Evolutionary conservation across 2,888 invertebrate species (phyloP).

Genomic region (Napeogenes sylphis): DNA sequence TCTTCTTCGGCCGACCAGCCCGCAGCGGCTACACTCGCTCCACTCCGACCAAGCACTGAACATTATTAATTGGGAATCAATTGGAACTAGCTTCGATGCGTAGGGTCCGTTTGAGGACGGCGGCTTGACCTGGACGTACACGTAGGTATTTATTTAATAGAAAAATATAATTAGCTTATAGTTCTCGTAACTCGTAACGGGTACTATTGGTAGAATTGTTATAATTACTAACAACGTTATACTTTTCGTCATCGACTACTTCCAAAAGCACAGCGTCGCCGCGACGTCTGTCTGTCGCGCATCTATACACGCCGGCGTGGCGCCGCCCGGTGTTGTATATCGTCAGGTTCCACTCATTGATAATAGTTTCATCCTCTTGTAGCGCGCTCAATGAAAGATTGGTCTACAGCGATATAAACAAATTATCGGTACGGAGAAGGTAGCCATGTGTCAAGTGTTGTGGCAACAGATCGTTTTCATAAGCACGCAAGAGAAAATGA

Average conservation of each 20-base stretch:
- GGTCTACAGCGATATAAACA: background rate
- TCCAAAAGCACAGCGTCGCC: slow-evolving; percentile 69
- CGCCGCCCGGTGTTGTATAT: slow-evolving; percentile 68
- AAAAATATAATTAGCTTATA: too few relatives aligned
- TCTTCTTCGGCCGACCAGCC: slow-evolving; percentile 73
- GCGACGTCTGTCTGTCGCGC: slow-evolving; percentile 56
- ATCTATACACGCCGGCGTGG: slow-evolving; percentile 78
- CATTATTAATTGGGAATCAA: slow-evolving; percentile 46
- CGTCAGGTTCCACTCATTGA: slow-evolving; percentile 63
- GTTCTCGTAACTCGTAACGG: too few relatives aligned
- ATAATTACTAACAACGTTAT: slow-evolving; percentile 46
- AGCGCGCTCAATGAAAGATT: slow-evolving; percentile 34
- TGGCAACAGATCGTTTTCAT: too few relatives aligned
- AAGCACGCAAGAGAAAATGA: too few relatives aligned
- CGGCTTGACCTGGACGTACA: slow-evolving; percentile 42
- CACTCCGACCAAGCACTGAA: slow-evolving; percentile 80
- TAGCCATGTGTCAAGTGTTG: too few relatives aligned
- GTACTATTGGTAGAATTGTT: background rate
- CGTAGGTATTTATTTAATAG: background rate
- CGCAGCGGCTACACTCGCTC: slow-evolving; percentile 82
- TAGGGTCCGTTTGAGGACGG: slow-evolving; percentile 39
- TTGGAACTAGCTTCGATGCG: slow-evolving; percentile 13
- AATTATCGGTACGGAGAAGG: too few relatives aligned
- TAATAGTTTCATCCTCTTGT: slow-evolving; percentile 39
- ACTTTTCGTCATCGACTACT: slow-evolving; percentile 62